Conservation (phyloP, 2,113 vertebrate genomes). For the Lophotis ruficrista region DNA sequence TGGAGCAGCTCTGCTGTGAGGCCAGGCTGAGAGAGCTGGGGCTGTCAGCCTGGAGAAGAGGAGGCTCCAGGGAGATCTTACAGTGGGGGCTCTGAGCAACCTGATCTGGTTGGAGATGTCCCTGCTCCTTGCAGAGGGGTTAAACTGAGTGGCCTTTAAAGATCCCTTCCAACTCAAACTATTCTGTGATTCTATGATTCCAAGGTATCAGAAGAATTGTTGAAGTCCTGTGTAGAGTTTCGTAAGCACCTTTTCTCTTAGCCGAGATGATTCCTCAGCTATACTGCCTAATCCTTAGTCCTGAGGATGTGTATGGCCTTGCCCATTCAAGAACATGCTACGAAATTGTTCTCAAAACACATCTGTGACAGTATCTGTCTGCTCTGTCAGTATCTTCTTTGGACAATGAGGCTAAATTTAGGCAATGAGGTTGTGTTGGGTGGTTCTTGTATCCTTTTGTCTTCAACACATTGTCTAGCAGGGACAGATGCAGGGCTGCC, state of each 20-base stretch:
- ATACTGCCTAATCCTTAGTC: neutral
- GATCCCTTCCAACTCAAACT: too few relatives aligned
- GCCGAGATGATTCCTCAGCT: neutral
- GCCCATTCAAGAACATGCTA: accelerated
- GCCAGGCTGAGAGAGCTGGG: too few relatives aligned
- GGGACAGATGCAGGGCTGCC: neutral
- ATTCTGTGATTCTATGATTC: too few relatives aligned
- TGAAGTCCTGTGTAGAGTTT: neutral
- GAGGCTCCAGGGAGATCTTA: too few relatives aligned
- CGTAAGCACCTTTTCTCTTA: neutral
- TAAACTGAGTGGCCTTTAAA: too few relatives aligned
- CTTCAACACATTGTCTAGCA: neutral
- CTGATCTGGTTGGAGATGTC: too few relatives aligned
- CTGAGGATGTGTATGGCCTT: accelerated
- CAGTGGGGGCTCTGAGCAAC: too few relatives aligned
- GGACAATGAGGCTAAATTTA: neutral
- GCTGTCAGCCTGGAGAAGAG: too few relatives aligned
- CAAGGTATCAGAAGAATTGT: neutral
- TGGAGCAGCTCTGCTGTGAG: too few relatives aligned
- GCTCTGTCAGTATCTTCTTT: neutral
- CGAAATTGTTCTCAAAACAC: neutral
- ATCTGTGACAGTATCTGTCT: neutral
- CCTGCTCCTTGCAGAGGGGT: too few relatives aligned
- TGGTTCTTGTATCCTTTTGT: neutral
- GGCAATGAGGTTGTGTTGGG: neutral